phyloP scores from a whole-genome alignment of 2,888 invertebrate species.

The Bombyx huttoni region DNA sequence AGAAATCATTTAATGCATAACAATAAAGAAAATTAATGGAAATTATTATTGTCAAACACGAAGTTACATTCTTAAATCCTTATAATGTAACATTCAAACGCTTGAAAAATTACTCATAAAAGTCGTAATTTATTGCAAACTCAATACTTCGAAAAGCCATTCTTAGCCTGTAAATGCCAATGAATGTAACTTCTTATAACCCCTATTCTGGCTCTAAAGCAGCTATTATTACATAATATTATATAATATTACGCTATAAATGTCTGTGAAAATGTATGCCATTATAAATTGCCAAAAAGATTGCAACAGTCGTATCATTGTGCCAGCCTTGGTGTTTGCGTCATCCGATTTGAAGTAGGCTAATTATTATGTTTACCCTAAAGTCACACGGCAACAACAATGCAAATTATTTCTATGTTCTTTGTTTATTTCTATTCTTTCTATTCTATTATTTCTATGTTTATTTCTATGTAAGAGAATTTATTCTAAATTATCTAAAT shows the following conservation, averaged over 20 bases:
- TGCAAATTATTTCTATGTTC: no score
- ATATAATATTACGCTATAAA: conserved; percentile 23
- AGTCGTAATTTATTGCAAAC: not conserved
- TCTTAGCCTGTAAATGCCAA: not conserved
- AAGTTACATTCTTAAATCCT: no score
- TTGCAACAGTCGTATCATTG: conserved; percentile 34
- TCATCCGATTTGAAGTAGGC: conserved; percentile 62
- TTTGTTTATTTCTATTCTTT: no score
- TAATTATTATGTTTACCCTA: conserved; percentile 46
- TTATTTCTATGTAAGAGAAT: no score
- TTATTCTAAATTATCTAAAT: no score
- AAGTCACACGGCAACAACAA: not conserved
- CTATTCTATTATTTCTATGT: no score
- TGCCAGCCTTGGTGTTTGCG: conserved; percentile 44
- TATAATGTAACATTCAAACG: no score
- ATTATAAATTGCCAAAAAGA: conserved; percentile 32
- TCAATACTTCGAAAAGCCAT: not conserved
- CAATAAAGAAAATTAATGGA: no score
- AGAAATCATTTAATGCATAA: no score
- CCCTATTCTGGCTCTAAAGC: conserved; percentile 11
- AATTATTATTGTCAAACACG: no score
- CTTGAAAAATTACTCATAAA: not conserved
- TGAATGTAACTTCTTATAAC: not conserved
- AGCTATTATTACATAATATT: conserved; percentile 15
- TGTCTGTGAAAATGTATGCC: conserved; percentile 29